phyloP scores from a whole-genome alignment of 2,113 vertebrate species.

The Tachysurus vachellii region DNA sequence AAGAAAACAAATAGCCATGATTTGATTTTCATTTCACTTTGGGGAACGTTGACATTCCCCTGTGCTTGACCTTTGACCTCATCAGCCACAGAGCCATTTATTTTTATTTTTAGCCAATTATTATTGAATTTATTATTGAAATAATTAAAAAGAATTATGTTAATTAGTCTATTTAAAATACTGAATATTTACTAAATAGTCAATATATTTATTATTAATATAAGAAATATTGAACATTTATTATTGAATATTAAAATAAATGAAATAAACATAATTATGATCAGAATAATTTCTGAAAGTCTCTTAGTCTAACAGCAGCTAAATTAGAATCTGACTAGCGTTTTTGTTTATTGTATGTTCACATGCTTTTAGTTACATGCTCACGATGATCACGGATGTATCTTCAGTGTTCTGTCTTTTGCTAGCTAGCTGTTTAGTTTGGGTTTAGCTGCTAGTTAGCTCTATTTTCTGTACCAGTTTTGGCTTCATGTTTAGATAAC shows the following conservation, averaged over 20 bases:
- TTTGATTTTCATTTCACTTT: constrained; percentile 12
- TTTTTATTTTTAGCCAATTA: too few relatives aligned
- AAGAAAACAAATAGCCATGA: constrained; percentile 21
- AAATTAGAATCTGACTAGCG: background rate
- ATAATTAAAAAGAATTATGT: too few relatives aligned
- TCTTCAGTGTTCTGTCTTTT: background rate
- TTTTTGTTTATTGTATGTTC: background rate
- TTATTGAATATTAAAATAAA: too few relatives aligned
- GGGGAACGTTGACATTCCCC: constrained; percentile 14
- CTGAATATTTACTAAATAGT: too few relatives aligned
- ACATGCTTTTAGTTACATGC: too few relatives aligned
- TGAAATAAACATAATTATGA: too few relatives aligned
- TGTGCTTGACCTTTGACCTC: constrained; percentile 22
- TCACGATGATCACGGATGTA: too few relatives aligned
- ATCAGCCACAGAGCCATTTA: background rate
- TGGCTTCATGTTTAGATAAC: background rate
- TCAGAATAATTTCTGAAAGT: background rate
- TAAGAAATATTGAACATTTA: too few relatives aligned
- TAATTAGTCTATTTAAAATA: too few relatives aligned
- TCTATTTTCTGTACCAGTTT: background rate
- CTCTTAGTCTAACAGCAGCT: background rate
- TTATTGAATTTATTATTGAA: too few relatives aligned
- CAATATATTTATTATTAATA: too few relatives aligned
- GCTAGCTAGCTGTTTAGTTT: background rate
- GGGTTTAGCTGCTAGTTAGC: background rate